A percentile compares a stretch with the other conserved stretches of the same genome.
These are phyloP conservation scores for Trichomycterus rosablanca DNA, from an alignment of 2,113 vertebrate genomes.

Conservation along the genomic window DNA sequence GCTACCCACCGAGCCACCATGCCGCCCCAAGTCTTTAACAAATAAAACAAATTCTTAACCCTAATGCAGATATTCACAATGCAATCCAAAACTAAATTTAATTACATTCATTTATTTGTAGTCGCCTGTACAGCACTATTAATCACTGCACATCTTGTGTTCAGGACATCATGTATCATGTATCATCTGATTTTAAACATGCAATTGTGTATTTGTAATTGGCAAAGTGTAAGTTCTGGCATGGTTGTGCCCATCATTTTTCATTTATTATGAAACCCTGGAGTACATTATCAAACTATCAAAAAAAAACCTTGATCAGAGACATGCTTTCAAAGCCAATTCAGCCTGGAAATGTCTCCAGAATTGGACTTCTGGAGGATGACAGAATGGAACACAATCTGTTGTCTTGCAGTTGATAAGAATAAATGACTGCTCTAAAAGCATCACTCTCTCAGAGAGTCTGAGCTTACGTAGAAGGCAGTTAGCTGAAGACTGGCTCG, in stretches of 20 bases:
- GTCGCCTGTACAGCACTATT: no score
- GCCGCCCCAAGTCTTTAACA: no score
- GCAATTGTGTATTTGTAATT: constrained; percentile 56
- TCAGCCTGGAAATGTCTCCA: constrained; percentile 41
- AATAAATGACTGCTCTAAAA: constrained; percentile 39
- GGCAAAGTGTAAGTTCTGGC: constrained; percentile 44
- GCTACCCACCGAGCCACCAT: no score
- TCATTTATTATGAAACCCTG: constrained; percentile 48
- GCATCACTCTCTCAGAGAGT: constrained; percentile 39
- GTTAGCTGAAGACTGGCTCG: no score
- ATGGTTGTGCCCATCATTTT: constrained; percentile 46
- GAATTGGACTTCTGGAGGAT: constrained; percentile 51
- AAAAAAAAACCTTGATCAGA: constrained; percentile 61
- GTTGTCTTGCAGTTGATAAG: constrained; percentile 51
- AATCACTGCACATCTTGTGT: constrained; percentile 55
- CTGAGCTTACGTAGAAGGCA: not conserved
- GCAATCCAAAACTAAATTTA: no score
- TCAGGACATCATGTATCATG: constrained; percentile 61
- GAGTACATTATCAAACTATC: constrained; percentile 59
- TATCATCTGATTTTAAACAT: constrained; percentile 60
- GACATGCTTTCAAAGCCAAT: constrained; percentile 25
- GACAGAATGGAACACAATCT: constrained; percentile 38
- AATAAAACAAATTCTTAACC: no score
- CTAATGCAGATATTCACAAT: constrained; percentile 52
- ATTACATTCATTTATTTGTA: no score